These are phyloP conservation scores for Zaprionus vittiger DNA, from an alignment of 1,140 invertebrate genomes.

Conservation along the genomic window DNA sequence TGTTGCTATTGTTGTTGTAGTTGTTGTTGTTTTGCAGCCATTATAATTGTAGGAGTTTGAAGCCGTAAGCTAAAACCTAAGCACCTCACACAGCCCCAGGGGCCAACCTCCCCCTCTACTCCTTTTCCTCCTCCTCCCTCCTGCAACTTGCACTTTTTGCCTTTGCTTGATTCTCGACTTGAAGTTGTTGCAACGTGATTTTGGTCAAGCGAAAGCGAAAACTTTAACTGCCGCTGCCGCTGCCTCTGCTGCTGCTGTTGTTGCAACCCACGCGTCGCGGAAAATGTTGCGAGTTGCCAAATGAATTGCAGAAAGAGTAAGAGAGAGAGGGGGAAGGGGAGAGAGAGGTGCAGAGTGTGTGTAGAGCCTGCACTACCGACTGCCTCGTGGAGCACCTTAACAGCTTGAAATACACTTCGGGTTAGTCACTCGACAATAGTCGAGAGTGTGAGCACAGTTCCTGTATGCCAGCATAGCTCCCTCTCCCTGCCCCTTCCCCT, in stretches of 20 bases:
- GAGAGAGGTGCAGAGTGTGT: neutral
- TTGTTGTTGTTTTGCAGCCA: conserved; percentile 20
- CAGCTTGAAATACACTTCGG: conserved; percentile 39
- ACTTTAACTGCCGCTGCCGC: conserved; percentile 31
- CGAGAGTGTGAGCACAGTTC: conserved; percentile 15
- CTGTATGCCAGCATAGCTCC: neutral
- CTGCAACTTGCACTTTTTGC: conserved; percentile 42
- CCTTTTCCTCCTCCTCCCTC: neutral
- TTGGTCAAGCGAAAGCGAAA: conserved; percentile 52
- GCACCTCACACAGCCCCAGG: neutral
- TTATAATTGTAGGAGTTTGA: conserved; percentile 45
- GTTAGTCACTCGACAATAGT: conserved; percentile 39
- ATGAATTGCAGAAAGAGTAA: conserved; percentile 4
- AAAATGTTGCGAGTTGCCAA: conserved; percentile 5
- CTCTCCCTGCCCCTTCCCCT: neutral
- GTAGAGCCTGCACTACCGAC: conserved; percentile 12
- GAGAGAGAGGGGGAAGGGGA: neutral
- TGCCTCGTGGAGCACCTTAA: conserved; percentile 32
- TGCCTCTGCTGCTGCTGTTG: conserved; percentile 8
- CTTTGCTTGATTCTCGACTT: conserved; percentile 27
- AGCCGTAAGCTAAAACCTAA: conserved; percentile 1
- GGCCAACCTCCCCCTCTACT: neutral
- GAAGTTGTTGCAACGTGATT: conserved; percentile 20
- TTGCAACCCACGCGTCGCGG: neutral
- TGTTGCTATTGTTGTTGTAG: neutral